Conservation (phyloP, 2,113 vertebrate species). For the Cyanoramphus novaezelandiae region DNA sequence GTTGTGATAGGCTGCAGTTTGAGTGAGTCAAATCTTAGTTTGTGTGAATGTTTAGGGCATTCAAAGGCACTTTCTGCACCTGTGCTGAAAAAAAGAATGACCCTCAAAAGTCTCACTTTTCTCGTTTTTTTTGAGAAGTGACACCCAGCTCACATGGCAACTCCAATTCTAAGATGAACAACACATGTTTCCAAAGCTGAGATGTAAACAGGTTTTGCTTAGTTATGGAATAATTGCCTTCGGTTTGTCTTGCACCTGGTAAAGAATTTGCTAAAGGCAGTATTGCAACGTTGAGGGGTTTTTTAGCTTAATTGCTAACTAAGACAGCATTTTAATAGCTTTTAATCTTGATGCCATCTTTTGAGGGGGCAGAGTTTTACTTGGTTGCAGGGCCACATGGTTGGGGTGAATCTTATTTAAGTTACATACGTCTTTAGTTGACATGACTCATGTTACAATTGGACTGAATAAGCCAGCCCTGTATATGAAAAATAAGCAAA, state of each 20-base stretch:
- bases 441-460: not conserved
- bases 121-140: not conserved
- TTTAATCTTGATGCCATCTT: conserved; percentile 7
- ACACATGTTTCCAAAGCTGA: not conserved
- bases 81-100: conserved; percentile 3
- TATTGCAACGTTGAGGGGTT: not conserved
- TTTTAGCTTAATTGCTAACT: conserved; percentile 11
- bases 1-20: not conserved
- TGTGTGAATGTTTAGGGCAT: not conserved
- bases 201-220: conserved; percentile 4
- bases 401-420: not conserved
- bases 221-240: not conserved
- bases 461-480: not conserved
- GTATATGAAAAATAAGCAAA: not conserved
- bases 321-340: not conserved
- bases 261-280: conserved; percentile 9
- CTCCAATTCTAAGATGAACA: conserved; percentile 19
- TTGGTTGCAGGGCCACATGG: not conserved
- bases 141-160: not conserved
- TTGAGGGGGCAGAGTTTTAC: not conserved
- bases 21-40: not conserved
- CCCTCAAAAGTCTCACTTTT: not conserved
- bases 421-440: not conserved
- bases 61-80: not conserved
- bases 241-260: not conserved